A percentile compares a stretch with the other conserved stretches of the same genome.
Evolutionary conservation across 2,797 vertebrate species (phyloP).

Genomic region (Sebastes trivittatus): DNA sequence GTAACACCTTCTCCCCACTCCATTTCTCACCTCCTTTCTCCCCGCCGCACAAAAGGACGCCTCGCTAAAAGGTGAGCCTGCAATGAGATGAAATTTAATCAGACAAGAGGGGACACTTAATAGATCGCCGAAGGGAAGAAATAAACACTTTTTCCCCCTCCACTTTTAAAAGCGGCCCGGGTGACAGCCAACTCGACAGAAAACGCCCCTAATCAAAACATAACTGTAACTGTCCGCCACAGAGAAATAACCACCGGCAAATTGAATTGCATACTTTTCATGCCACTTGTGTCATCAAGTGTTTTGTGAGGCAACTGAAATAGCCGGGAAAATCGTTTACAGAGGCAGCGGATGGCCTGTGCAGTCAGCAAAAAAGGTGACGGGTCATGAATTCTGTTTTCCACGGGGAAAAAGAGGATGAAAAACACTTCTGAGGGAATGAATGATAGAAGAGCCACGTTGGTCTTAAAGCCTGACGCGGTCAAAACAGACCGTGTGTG

Average conservation of each 20-base stretch:
- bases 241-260: constrained; percentile 61
- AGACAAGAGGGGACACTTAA: constrained; percentile 41
- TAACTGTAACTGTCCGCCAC: constrained; percentile 41
- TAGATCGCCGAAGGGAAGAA: constrained; percentile 12
- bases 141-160: constrained; percentile 30
- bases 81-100: constrained; percentile 55
- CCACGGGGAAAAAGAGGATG: constrained; percentile 39
- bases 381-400: constrained; percentile 78
- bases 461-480: constrained; percentile 48
- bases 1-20: constrained; percentile 13
- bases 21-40: constrained; percentile 32
- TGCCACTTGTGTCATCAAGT: constrained; percentile 71
- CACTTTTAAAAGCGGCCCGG: neutral
- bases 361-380: constrained; percentile 75
- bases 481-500: constrained; percentile 44
- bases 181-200: constrained; percentile 29
- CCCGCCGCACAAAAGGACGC: constrained; percentile 36
- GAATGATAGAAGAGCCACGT: constrained; percentile 65
- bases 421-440: constrained; percentile 61
- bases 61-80: constrained; percentile 39
- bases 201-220: constrained; percentile 58
- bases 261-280: constrained; percentile 67
- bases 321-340: constrained; percentile 62
- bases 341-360: constrained; percentile 54
- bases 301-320: constrained; percentile 67